Conservation (phyloP, 2,113 vertebrate species). For the Oxyura jamaicensis region DNA sequence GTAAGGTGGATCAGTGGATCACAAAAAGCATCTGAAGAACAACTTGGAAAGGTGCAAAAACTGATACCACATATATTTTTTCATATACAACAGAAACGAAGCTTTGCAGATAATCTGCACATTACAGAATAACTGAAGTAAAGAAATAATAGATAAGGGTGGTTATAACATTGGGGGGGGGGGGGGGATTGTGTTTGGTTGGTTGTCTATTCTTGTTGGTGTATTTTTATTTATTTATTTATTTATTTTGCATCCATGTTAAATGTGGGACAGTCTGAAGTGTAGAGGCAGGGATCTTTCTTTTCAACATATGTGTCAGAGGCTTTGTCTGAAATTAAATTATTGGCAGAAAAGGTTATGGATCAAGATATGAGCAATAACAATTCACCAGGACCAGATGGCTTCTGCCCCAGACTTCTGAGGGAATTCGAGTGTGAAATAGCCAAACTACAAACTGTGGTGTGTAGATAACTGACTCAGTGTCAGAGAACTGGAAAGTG, state of each 20-base stretch:
- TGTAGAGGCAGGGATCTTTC: background rate
- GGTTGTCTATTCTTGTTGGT: background rate
- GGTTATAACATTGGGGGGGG: background rate
- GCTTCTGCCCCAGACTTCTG: background rate
- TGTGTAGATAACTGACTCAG: background rate
- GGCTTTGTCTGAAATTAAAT: background rate
- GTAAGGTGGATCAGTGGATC: background rate
- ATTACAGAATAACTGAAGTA: background rate
- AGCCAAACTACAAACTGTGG: background rate
- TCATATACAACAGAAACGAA: background rate
- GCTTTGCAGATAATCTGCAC: background rate
- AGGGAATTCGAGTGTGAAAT: background rate
- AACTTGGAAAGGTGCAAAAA: background rate
- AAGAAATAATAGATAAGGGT: background rate
- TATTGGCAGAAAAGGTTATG: background rate
- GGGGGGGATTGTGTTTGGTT: background rate
- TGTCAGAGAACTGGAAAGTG: background rate
- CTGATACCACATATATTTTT: background rate
- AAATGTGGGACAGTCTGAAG: background rate
- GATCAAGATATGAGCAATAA: background rate
- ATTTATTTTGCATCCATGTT: background rate
- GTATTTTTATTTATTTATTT: background rate
- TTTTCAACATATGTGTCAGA: background rate
- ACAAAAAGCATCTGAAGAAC: background rate
- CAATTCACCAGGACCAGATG: constrained; percentile 25